Conservation (phyloP, 2,888 invertebrate genomes). For the Apoda limacodes region DNA sequence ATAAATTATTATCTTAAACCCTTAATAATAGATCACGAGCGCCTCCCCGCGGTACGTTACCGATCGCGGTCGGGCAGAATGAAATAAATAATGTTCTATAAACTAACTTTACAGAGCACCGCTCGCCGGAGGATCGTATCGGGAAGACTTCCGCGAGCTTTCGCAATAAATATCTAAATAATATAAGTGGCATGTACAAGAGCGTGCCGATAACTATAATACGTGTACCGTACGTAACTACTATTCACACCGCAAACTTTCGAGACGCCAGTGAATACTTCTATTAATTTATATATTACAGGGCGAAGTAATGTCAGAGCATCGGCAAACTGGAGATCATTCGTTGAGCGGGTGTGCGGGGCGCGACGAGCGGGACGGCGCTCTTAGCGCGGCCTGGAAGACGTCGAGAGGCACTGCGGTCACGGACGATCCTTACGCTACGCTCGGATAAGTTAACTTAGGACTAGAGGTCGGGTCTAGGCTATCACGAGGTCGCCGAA, state of each 20-base stretch:
- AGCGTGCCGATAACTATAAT: constrained; percentile 63
- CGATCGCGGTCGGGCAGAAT: constrained; percentile 67
- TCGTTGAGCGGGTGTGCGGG: constrained; percentile 64
- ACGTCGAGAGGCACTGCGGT: constrained; percentile 64
- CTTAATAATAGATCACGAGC: constrained; percentile 71
- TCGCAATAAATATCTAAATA: constrained; percentile 65
- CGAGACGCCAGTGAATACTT: constrained; percentile 65
- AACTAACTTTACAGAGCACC: constrained; percentile 69
- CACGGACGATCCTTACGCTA: constrained; percentile 62
- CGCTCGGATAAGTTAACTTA: constrained; percentile 58
- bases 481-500: constrained; percentile 64
- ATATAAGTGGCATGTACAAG: constrained; percentile 68
- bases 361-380: constrained; percentile 46
- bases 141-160: constrained; percentile 68
- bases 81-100: constrained; percentile 66
- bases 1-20: constrained; percentile 70
- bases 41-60: constrained; percentile 68
- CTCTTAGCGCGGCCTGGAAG: constrained; percentile 58
- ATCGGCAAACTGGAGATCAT: constrained; percentile 68
- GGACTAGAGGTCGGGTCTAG: constrained; percentile 49
- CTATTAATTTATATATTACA: constrained; percentile 58
- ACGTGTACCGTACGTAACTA: constrained; percentile 40
- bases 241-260: constrained; percentile 68
- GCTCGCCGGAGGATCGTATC: constrained; percentile 67
- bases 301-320: constrained; percentile 54